Evolutionary conservation across 2,797 vertebrate species (phyloP).

Genomic region (Myotis planiceps): DNA sequence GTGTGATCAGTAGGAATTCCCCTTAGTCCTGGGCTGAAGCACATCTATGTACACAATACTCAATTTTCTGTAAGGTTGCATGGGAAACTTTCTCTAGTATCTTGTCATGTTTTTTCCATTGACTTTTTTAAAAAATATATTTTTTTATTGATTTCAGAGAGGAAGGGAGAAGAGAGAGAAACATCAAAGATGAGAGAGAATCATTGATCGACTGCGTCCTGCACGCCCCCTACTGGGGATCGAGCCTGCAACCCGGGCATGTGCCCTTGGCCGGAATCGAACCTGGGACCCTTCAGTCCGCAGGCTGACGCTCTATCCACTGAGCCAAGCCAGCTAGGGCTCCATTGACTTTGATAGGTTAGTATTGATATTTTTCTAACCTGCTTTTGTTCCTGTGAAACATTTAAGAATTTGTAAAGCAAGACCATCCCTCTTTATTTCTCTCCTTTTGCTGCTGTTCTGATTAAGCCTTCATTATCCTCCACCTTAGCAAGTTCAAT

Average conservation of each 20-base stretch:
- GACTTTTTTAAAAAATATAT: background rate
- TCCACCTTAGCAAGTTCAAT: background rate
- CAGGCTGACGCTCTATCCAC: too few species aligned
- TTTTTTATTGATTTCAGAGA: too few species aligned
- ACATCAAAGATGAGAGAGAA: too few species aligned
- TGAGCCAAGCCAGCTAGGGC: too few species aligned
- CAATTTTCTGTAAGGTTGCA: background rate
- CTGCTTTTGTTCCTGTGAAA: background rate
- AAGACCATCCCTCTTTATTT: background rate
- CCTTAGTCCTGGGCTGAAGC: background rate
- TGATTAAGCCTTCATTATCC: background rate
- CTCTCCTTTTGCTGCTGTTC: background rate
- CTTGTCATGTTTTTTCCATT: background rate
- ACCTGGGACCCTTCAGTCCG: too few species aligned
- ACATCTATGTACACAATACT: background rate
- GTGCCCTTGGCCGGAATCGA: too few species aligned
- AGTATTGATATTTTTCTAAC: background rate
- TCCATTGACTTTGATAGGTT: background rate
- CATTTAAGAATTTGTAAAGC: background rate
- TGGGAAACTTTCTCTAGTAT: background rate
- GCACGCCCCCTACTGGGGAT: too few species aligned
- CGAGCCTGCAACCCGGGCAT: too few species aligned
- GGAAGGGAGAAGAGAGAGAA: too few species aligned
- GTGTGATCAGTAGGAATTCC: background rate
- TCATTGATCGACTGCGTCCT: too few species aligned